Base-by-base conservation (phyloP, 2,888 invertebrate genomes). In the Ophion ventricosus region DNA sequence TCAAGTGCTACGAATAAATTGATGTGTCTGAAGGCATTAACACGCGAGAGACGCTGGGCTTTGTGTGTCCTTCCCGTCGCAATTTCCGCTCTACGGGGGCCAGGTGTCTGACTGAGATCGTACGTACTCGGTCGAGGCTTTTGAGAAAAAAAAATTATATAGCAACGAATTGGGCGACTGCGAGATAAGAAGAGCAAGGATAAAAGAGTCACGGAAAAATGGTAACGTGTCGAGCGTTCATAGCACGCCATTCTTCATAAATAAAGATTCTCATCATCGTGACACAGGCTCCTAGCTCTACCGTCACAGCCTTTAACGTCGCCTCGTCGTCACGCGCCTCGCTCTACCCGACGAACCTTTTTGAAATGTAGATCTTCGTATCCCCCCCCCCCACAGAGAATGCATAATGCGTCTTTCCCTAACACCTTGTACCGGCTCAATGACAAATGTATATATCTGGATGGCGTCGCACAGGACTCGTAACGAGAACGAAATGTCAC, bases 211-310 rank as follows among this genome's bases (percentile, higher is more conserved):
- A 86, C 57, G 67, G 70, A 85, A 88, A 49, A 87, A 78, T 84
- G 72, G 87, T 85, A 86, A 86, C 88, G 87, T 84, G 86, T 83
- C 85, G 84, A 77, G 79, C 86, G 87, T 86, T 85, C 86, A 86
- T 85, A 54, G 25, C 56, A 63, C 77, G 59, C 25, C 56, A 72
- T 40, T 83, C 87, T 89, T 90, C 90, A 90, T 90, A 90, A 90
- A 90, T 90, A 90, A 90, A 90, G 89, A 90, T 90, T 88, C 87
- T 82, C 82, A 82, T 82, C 87, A 85, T 78, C 76, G 85, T 80
- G 83, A 69, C 85, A 82, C 66, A 63, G 57, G 78, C 40, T 64
- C 70, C 72, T 83, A 81, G 80, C 63, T 78, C 56, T 64, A 70
- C 79, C 82, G 69, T 66, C 70, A 59, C 69, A 78, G 69, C 67